phyloP scores from a whole-genome alignment of 1,140 invertebrate genomes.

The Augochlora pura region DNA sequence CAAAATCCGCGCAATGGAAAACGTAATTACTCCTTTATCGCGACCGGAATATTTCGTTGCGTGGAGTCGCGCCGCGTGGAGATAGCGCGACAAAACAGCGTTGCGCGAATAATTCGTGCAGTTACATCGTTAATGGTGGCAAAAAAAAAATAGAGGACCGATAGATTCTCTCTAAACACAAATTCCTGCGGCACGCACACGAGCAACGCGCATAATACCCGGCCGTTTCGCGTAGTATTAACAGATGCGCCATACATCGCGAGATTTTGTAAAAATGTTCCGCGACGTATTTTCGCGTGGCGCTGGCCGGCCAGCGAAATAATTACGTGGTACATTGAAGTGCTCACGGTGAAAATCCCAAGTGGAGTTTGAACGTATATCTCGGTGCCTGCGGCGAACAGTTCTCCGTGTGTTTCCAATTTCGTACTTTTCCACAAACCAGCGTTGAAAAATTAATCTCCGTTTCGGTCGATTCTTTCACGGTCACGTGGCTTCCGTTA shows the following conservation, averaged over 20 bases:
- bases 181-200: no score
- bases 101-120: no score
- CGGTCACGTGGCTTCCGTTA: not conserved
- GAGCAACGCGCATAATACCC: not conserved
- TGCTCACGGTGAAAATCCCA: constrained; percentile 18
- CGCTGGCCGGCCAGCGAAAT: constrained; percentile 3
- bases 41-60: no score
- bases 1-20: no score
- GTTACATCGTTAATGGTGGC: no score
- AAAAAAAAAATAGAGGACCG: no score
- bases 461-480: not conserved
- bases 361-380: constrained; percentile 18
- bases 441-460: constrained; percentile 21
- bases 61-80: no score
- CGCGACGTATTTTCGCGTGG: constrained; percentile 8
- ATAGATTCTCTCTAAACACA: no score
- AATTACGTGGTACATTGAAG: constrained; percentile 24
- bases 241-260: not conserved
- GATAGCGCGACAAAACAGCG: no score
- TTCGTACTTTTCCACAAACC: not conserved
- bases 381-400: not conserved
- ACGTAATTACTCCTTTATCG: no score
- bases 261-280: not conserved
- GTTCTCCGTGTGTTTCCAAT: constrained; percentile 26
- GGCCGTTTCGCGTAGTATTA: not conserved